These are phyloP conservation scores for Andrena cerasifolii DNA, from an alignment of 1,140 invertebrate genomes.

Conservation along the genomic window DNA sequence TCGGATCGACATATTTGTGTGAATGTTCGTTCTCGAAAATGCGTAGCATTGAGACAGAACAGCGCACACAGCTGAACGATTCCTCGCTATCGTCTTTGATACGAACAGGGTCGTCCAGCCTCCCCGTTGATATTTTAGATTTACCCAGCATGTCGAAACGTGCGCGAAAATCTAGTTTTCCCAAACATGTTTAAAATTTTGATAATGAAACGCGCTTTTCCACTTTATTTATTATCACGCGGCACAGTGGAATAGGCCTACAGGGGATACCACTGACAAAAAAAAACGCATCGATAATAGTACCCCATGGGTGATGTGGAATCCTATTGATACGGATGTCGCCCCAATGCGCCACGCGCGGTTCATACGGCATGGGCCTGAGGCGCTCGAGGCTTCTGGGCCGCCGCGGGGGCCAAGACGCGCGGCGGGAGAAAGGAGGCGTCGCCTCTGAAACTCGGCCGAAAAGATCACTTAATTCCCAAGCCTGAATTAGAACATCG, in stretches of 20 bases:
- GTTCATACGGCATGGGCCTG: background rate
- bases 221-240: background rate
- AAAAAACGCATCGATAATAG: background rate
- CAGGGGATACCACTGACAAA: background rate
- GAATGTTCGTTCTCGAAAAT: background rate
- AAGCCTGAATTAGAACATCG: too few species aligned
- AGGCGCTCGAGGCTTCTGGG: background rate
- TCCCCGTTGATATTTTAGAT: background rate
- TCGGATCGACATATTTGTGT: background rate
- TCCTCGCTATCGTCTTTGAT: background rate
- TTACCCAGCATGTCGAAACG: background rate
- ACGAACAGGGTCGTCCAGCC: background rate
- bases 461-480: too few species aligned
- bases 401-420: background rate
- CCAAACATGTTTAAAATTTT: background rate
- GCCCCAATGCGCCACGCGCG: background rate
- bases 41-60: background rate
- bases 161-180: background rate
- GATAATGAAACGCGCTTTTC: too few species aligned
- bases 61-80: background rate
- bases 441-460: background rate
- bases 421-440: background rate
- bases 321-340: background rate
- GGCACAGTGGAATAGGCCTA: background rate
- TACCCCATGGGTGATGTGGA: background rate